Evolutionary conservation across 1,140 invertebrate genomes (phyloP).

Genomic region (Polypedilum pembai): DNA sequence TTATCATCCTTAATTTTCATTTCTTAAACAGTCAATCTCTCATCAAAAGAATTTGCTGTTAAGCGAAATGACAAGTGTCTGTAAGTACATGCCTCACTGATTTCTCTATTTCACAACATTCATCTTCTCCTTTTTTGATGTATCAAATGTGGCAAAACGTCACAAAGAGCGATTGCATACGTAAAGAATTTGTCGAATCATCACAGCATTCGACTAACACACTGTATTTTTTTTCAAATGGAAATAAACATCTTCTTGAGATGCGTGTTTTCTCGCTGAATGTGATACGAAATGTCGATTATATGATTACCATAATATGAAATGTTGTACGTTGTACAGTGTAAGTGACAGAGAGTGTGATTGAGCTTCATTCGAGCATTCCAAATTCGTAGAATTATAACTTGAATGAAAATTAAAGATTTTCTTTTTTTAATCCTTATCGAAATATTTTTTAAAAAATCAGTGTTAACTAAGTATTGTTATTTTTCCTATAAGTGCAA

Average conservation of each 20-base stretch:
- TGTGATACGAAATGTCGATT: background rate
- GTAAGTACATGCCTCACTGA: background rate
- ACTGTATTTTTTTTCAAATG: too few species aligned
- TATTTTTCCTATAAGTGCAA: too few species aligned
- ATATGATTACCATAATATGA: background rate
- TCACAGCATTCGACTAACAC: background rate
- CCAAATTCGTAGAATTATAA: too few species aligned
- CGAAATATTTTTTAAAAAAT: too few species aligned
- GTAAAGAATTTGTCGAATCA: background rate
- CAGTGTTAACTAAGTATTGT: too few species aligned
- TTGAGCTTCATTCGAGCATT: background rate
- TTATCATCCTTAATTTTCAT: too few species aligned
- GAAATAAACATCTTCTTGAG: too few species aligned
- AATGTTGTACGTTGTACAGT: background rate
- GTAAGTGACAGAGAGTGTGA: background rate
- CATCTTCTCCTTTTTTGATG: background rate
- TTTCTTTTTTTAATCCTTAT: too few species aligned
- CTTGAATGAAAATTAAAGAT: too few species aligned
- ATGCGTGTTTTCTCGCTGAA: background rate
- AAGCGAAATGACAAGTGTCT: background rate
- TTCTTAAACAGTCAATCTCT: too few species aligned
- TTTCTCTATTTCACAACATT: background rate
- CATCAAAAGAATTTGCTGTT: too few species aligned
- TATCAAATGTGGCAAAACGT: background rate
- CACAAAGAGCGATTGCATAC: background rate